These are phyloP conservation scores for Drosophila pandora DNA, from an alignment of 1,140 invertebrate species.

Conservation along the genomic window DNA sequence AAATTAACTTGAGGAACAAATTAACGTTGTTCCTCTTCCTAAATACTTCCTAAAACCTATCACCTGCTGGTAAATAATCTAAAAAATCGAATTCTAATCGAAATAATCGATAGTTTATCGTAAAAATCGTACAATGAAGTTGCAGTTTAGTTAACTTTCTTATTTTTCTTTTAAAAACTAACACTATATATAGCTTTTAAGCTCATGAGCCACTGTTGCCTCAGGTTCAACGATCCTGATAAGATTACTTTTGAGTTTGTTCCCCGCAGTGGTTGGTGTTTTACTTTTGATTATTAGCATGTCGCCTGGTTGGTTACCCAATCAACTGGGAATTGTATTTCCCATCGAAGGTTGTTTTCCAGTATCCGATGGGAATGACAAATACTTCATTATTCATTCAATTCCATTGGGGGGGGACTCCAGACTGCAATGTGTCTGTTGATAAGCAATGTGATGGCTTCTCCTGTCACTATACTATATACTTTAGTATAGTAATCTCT, in stretches of 20 bases:
- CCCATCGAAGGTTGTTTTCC: slow-evolving; percentile 9
- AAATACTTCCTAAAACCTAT: too few species aligned
- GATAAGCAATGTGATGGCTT: neutral
- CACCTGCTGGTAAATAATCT: too few species aligned
- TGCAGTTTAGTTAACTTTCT: too few species aligned
- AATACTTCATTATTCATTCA: neutral
- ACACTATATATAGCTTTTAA: neutral
- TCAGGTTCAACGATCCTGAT: slow-evolving; percentile 35
- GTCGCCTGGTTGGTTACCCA: slow-evolving; percentile 21
- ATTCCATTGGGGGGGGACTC: neutral
- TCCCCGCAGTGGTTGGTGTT: neutral
- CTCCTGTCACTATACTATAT: too few species aligned
- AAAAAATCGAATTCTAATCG: too few species aligned
- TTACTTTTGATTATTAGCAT: slow-evolving; percentile 31
- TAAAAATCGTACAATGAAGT: neutral
- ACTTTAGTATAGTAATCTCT: too few species aligned
- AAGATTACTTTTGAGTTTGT: slow-evolving; percentile 20
- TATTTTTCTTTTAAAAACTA: neutral
- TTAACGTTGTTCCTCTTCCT: too few species aligned
- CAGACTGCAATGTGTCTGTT: neutral
- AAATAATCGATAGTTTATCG: neutral
- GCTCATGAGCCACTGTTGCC: neutral
- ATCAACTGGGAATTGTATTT: neutral
- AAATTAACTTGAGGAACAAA: too few species aligned
- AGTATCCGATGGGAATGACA: neutral